Evolutionary conservation across 2,797 vertebrate species (phyloP).

Genomic region (Bradypus variegatus): DNA sequence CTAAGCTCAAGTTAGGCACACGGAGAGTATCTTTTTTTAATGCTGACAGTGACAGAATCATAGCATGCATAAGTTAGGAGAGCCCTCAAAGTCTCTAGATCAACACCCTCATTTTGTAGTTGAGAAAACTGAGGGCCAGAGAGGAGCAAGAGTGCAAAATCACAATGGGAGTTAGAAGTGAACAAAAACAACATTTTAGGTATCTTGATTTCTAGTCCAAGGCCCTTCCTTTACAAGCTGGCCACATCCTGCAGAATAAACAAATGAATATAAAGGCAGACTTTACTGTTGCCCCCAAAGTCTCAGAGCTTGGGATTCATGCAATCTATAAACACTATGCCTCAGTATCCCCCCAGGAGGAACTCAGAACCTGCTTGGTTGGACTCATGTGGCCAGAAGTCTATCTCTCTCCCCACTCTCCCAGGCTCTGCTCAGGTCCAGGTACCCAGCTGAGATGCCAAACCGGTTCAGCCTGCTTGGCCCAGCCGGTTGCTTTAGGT

Average conservation of each 20-base stretch:
- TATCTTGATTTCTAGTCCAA: neutral
- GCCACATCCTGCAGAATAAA: slow-evolving; percentile 1
- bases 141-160: neutral
- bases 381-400: neutral
- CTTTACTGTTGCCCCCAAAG: neutral
- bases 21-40: neutral
- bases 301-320: neutral
- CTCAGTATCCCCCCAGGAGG: neutral
- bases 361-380: neutral
- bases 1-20: neutral
- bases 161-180: neutral
- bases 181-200: neutral
- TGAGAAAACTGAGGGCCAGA: neutral
- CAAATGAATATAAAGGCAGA: neutral
- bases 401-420: neutral
- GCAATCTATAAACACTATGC: neutral
- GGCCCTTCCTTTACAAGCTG: neutral
- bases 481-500: neutral
- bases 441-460: neutral
- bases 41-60: neutral
- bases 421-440: neutral
- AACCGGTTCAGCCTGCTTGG: neutral
- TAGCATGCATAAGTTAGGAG: neutral
- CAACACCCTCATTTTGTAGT: neutral
- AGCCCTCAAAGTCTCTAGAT: neutral